Evolutionary conservation across 2,113 vertebrate species (phyloP), one percentile per base, ranked within the genome.

Genomic region (Antennarius striatus): DNA sequence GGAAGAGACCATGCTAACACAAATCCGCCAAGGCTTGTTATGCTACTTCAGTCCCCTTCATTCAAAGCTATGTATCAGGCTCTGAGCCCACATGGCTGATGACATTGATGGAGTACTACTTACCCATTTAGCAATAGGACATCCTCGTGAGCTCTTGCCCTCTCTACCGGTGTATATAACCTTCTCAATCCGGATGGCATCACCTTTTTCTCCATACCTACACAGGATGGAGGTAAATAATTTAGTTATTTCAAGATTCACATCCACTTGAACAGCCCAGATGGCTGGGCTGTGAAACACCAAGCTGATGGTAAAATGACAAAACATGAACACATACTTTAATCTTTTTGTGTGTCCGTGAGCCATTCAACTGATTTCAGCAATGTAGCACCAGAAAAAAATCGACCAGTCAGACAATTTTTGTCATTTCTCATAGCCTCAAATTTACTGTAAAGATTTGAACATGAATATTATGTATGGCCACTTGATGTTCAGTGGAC

Each of bases 81-180:
- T 63, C 47, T 28, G 10, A 45, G 13, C 28, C 32, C 28, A n/a
- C 12, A 28, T 42, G 10, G 3, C 32, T 36, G 32, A 36, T 36
- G 32, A 30, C 52, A 22, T 7, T 13, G 29, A 60, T 47, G 17
- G 13, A 0, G 29, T n/a, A 0, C 46, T 71, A 95, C 96, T 94
- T 90, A 99, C 98, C 98, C 98, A 99, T 88, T 99, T 99, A 43
- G 98, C 98, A 9, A 99, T 99, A 58, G 98, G 98, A 82, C 98
- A 99, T 83, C 98, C 98, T 6, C 94, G 94, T 12, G 98, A 97
- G 90, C 98, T 99, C 91, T 99, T 99, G 14, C 98, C 98, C 67
- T 99, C 97, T 86, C 92, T 95, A 50, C 97, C 98, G 0, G 98
- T 99, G 90, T 95, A 99, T 78, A 97, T 87, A 83, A 98, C 97